These are phyloP conservation scores for Agrilus planipennis DNA, from an alignment of 1,140 invertebrate genomes.

Conservation along the genomic window DNA sequence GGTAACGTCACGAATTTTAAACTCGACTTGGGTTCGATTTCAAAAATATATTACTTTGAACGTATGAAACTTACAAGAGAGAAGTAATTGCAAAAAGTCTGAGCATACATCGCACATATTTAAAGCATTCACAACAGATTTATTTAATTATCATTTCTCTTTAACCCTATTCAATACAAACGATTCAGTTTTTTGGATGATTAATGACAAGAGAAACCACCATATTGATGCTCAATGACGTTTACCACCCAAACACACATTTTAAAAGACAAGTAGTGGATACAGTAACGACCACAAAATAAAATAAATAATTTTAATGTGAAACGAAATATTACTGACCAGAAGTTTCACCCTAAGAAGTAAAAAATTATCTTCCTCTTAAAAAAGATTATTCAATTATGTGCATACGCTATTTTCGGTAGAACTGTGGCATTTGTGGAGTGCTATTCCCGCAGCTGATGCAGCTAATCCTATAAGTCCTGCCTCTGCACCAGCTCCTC, in stretches of 20 bases:
- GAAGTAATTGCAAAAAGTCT: conserved; percentile 63
- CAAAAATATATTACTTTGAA: conserved; percentile 10
- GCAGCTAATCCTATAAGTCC: conserved; percentile 40
- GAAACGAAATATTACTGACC: too few relatives aligned
- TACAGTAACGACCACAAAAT: too few relatives aligned
- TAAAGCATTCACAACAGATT: conserved; percentile 23
- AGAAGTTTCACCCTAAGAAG: too few relatives aligned
- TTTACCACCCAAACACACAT: too few relatives aligned
- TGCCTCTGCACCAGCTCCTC: conserved; percentile 41
- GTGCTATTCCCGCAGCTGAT: conserved; percentile 39
- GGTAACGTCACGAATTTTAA: neutral
- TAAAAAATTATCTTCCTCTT: too few relatives aligned
- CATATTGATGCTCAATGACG: too few relatives aligned
- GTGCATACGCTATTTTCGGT: conserved; percentile 60
- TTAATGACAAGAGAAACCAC: too few relatives aligned
- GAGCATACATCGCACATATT: conserved; percentile 71
- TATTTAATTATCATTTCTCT: conserved; percentile 8
- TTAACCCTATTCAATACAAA: conserved; percentile 9
- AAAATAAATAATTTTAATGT: too few relatives aligned
- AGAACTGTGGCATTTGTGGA: conserved; percentile 43
- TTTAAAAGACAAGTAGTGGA: too few relatives aligned
- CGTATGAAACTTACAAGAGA: conserved; percentile 54
- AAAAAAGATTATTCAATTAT: too few relatives aligned
- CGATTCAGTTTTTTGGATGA: conserved; percentile 9
- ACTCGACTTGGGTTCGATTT: conserved; percentile 3